Conservation (phyloP, 2,797 vertebrate genomes). For the Tinamus major region DNA sequence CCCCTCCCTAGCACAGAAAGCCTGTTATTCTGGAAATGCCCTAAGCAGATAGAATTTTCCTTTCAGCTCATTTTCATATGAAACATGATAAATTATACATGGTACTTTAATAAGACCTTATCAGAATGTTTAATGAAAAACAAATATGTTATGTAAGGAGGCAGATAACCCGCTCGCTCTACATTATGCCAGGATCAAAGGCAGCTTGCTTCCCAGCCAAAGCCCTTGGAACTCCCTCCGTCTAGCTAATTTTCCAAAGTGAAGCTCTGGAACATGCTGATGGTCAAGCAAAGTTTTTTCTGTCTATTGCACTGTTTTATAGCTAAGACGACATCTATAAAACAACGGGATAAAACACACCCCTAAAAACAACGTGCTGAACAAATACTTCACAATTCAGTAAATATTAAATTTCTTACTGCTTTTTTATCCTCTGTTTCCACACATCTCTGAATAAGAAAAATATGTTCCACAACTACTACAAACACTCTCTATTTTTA, state of each 20-base stretch:
- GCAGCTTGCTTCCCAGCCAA: conserved; percentile 30
- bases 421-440: neutral
- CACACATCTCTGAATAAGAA: neutral
- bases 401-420: neutral
- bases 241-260: conserved; percentile 54
- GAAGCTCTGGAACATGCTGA: conserved; percentile 39
- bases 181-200: conserved; percentile 41
- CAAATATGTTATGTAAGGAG: conserved; percentile 76
- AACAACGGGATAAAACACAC: neutral
- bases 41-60: conserved; percentile 54
- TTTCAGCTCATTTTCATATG: conserved; percentile 73
- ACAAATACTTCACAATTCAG: conserved; percentile 33
- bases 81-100: conserved; percentile 79
- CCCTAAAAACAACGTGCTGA: conserved; percentile 14
- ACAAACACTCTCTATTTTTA: neutral
- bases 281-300: conserved; percentile 45
- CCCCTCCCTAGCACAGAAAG: conserved; percentile 35
- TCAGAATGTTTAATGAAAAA: conserved; percentile 81
- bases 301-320: neutral
- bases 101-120: conserved; percentile 76
- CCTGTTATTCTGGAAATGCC: conserved; percentile 56
- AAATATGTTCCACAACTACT: neutral
- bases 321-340: conserved; percentile 33
- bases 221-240: conserved; percentile 6
- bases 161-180: conserved; percentile 63